These are phyloP conservation scores for Tribolium freemani DNA, from an alignment of 2,888 invertebrate species.

Conservation along the genomic window DNA sequence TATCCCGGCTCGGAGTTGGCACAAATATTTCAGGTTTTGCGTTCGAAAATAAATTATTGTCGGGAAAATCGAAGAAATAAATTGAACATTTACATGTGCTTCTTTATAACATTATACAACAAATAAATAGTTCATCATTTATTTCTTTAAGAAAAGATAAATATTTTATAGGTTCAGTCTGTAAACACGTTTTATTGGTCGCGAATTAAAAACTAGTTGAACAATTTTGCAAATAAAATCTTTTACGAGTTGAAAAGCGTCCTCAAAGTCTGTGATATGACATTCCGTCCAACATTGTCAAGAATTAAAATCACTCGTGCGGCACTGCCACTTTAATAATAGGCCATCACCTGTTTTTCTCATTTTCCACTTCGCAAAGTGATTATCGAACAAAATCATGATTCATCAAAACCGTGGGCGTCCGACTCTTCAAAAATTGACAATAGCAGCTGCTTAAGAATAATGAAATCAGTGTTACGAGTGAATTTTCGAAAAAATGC, in stretches of 20 bases:
- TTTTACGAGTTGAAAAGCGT: neutral
- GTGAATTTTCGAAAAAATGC: conserved; percentile 13
- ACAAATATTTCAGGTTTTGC: too few species aligned
- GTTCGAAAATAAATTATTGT: too few species aligned
- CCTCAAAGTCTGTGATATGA: neutral
- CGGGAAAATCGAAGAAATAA: too few species aligned
- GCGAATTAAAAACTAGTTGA: neutral
- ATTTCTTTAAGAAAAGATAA: too few species aligned
- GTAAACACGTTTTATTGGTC: neutral
- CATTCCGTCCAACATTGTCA: too few species aligned
- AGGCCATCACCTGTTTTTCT: neutral
- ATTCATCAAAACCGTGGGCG: neutral
- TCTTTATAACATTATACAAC: too few species aligned
- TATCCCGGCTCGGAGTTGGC: too few species aligned
- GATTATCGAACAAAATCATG: neutral
- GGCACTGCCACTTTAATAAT: neutral
- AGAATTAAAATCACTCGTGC: too few species aligned
- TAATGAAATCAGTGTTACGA: neutral
- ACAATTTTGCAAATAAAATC: neutral
- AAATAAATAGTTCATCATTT: too few species aligned
- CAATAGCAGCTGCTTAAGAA: conserved; percentile 15
- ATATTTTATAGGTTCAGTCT: too few species aligned
- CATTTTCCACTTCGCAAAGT: neutral
- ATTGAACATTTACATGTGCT: too few species aligned
- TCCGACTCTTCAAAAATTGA: conserved; percentile 4